These are phyloP conservation scores for Dromococcyx pavoninus DNA, from an alignment of 2,797 vertebrate species.

Conservation along the genomic window DNA sequence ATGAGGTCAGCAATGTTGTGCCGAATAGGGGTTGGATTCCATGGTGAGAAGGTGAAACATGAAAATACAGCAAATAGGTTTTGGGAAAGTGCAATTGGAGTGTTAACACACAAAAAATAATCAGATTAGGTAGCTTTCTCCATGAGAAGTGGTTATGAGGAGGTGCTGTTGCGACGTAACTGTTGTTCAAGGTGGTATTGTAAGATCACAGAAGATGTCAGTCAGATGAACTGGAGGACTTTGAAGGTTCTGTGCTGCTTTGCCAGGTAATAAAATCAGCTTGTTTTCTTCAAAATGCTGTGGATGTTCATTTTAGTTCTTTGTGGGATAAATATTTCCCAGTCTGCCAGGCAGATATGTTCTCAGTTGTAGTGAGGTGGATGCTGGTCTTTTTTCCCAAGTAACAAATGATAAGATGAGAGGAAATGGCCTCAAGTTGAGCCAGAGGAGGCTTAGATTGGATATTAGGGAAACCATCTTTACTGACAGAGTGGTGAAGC, in stretches of 20 bases:
- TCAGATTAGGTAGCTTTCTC: not conserved
- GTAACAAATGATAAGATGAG: no score
- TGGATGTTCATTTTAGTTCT: accelerated
- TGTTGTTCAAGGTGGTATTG: not conserved
- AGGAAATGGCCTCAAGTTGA: no score
- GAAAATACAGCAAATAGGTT: not conserved
- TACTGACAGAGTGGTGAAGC: no score
- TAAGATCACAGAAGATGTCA: not conserved
- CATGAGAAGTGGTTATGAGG: not conserved
- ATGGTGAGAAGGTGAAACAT: not conserved
- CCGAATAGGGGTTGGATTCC: not conserved
- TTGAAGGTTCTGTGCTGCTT: not conserved
- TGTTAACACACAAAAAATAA: not conserved
- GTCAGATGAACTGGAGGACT: not conserved
- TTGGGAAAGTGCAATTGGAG: not conserved
- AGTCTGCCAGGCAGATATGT: not conserved
- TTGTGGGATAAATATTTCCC: not conserved
- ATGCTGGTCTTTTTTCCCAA: no score
- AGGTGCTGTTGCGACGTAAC: not conserved
- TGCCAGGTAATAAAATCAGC: not conserved
- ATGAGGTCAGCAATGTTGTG: not conserved
- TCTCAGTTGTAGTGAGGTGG: not conserved
- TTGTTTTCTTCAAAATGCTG: not conserved
- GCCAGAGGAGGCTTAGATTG: no score
- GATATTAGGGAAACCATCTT: no score